Evolutionary conservation across 2,113 vertebrate species (phyloP), one percentile per base, ranked within the genome.

Genomic region (Atherinomorus stipes): DNA sequence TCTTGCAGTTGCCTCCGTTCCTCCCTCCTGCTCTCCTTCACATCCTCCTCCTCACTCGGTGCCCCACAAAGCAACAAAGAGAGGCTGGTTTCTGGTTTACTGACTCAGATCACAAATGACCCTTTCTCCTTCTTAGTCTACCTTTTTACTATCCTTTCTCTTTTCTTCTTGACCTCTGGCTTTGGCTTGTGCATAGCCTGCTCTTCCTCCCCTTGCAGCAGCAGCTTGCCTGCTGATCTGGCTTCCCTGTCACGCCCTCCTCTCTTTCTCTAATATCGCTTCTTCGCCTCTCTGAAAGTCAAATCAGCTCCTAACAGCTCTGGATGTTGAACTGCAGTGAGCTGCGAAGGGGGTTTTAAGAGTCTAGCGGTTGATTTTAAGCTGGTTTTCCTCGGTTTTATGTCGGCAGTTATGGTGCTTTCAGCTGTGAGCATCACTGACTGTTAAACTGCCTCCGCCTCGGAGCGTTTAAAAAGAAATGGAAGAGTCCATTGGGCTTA

Each of bases 111-210:
- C 84, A 74, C 76, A 59, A 71, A 76, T 66, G 74, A 81, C 59
- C 54, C 16, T 22, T 34, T 31, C 80, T 69, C 74, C 58, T 38
- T 22, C 26, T 13, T 50, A 64, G 89, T 94, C 95, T 96, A 96
- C 95, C 96, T 96, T 88, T 96, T 95, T 73, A 96, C 95, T 78
- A 94, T 90, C 84, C 89, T 94, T 58, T 90, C 78, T 9, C 93
- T 82, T 95, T 96, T 96, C 91, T 96, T 96, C 94, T 95, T 96
- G 83, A 94, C 94, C 90, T 93, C 91, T 78, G 94, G 94, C 92
- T 92, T 93, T 93, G 81, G 89, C 85, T 90, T 85, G 93, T 85
- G 90, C 96, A 96, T 96, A 90, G 94, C 95, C 95, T 84, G 93
- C 81, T 90, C 88, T 81, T 87, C 86, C 84, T 89, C 88, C 69